Percentiles rank a stretch among this genome's conserved stretches.
phyloP scores from a whole-genome alignment of 1,140 invertebrate genomes.

The Cephus cinctus region DNA sequence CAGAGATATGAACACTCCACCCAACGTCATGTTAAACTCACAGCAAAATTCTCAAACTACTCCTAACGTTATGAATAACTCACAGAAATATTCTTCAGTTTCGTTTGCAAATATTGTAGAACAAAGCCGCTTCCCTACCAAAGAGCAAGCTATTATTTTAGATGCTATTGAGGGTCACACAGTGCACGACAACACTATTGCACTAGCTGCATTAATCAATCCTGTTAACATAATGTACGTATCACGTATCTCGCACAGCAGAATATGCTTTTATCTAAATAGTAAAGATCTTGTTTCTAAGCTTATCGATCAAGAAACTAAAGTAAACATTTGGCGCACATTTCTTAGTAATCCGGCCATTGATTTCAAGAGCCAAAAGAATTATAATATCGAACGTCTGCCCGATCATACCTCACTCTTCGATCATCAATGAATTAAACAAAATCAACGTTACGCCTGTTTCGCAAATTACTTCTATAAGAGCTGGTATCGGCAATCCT shows the following conservation, averaged over 20 bases:
- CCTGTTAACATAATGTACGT: neutral
- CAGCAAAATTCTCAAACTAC: no score
- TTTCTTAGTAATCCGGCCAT: neutral
- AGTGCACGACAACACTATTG: neutral
- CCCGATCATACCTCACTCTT: conserved; percentile 3
- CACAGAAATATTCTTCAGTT: no score
- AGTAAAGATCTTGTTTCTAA: conserved; percentile 1
- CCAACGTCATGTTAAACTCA: no score
- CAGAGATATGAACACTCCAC: no score
- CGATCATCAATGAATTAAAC: no score
- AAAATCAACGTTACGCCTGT: neutral
- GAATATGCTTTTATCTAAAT: conserved; percentile 10
- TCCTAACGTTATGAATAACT: no score
- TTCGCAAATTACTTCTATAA: neutral
- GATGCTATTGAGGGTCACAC: neutral
- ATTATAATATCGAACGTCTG: conserved; percentile 10
- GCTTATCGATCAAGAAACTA: neutral
- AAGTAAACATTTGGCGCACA: neutral
- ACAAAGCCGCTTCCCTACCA: no score
- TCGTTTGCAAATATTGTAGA: no score
- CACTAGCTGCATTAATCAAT: neutral
- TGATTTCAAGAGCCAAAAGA: conserved; percentile 2
- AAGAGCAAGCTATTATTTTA: conserved; percentile 5
- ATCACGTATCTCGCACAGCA: conserved; percentile 1
- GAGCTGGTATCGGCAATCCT: conserved; percentile 4